Base-by-base conservation (phyloP, 1,140 invertebrate species). In the Drosophila ercepeae region DNA sequence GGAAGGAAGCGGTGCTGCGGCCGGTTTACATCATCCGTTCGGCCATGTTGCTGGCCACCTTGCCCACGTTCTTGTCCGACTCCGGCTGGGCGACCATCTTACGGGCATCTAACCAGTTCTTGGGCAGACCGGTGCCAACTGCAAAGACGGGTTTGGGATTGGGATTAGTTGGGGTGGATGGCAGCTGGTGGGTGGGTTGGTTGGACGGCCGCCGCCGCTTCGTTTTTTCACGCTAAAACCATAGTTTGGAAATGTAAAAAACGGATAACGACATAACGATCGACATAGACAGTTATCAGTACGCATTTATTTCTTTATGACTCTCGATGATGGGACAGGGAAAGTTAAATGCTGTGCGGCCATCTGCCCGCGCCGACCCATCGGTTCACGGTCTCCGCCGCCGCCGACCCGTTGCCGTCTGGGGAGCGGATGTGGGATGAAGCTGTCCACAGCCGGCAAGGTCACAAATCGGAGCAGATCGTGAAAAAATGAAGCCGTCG, bases 61-160 rank as follows among this genome's bases (percentile, higher is more conserved):
- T 41, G 57, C 83, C 89, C 41, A 90, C 83, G 54, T 70, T 86
- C 7, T 57, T 51, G n/a, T 67, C 54, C n/a, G 13, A 23, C 25
- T 50, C 32, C 45, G 34, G 2, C 21, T 29, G 6, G 7, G 8
- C 29, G 48, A 61, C 51, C 48, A 84, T 34, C 76, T 84, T 84
- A 45, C 73, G 52, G 19, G 82, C 44, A 25, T 88, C 52, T 49
- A 88, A 32, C 82, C 82, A 88, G 63, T 82, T 60, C 58, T 74
- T 75, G 50, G 83, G 83, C 78, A 88, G 46, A 45, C 74, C 82
- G 6, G 82, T 88, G 70, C 82, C 82, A 88, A 88, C 82, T 88
- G 82, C 34, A 88, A 88, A 68, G 61, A 84, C 41, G 63, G 46
- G 39, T 42, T 4, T 16, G 53, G 58, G 41, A 46, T 58, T 46